Base-by-base conservation (phyloP, 2,888 invertebrate species). In the Agrotis clavis region DNA sequence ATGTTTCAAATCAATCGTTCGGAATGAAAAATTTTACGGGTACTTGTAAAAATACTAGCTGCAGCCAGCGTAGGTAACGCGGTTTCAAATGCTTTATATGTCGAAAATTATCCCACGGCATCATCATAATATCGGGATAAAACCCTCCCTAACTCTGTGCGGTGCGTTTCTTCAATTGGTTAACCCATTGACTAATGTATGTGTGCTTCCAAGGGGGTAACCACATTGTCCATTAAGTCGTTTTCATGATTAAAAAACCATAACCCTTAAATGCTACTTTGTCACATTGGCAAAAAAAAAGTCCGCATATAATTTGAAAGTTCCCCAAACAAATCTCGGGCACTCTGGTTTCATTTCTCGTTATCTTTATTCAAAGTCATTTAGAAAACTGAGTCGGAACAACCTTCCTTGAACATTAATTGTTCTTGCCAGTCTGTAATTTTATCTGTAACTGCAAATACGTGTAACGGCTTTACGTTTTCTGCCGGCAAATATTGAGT, bases 301-400 rank as follows among this genome's bases (percentile, higher is more conserved):
- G 30, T 56, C 61, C 30, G 51, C 63, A 73, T 63, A 71, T 63
- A 57, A 70, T 79, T 80, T 59, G 67, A 77, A 77, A 85, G 64
- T 72, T 81, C 57, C 47, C 50, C 57, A 76, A 74, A 84, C 71
- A 76, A 82, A 79, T 56, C 78, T 78, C 72, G 80, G 77, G 79
- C 80, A 77, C 76, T 77, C 69, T 71, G 76, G 83, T 87, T 83
- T 85, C 81, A 80, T 83, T 82, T 84, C 76, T 83, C 85, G 87
- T 89, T 87, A 87, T 87, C 86, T 86, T 90, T 87, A 87, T 85
- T 85, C 83, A 76, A 82, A 85, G 87, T 87, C 82, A 89, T 89
- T 90, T 88, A 79, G 74, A 74, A 82, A 70, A 68, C 73, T 59
- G 72, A 77, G 70, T 50, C 63, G 45, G 75, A 69, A 73, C 69